Evolutionary conservation across 2,888 invertebrate species (phyloP), one percentile per base, ranked within the genome.

Genomic region (Gnatocerus cornutus): DNA sequence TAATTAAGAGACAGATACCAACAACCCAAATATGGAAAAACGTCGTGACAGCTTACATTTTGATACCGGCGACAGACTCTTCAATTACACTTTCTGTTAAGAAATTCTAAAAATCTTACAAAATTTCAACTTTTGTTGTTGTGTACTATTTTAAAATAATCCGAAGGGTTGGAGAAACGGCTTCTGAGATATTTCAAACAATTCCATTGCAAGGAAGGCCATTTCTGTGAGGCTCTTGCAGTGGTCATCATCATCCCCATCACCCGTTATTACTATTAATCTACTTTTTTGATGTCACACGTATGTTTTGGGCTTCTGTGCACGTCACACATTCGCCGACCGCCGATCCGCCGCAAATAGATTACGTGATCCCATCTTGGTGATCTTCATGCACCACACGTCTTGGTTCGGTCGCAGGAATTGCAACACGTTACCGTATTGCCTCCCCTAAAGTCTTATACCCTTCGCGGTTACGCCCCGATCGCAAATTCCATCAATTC

Each of bases 301-400:
- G 78, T 79, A 77, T 76, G 76, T 78, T 77, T 82, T 82, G 78
- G 78, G 71, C 77, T 79, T 77, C 82, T 73, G 74, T 72, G 78
- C 83, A 83, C 83, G 84, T 83, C 80, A 81, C 68, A 75, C 73
- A 71, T 75, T 70, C 71, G 71, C 75, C 77, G 76, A 77, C 79
- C 76, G 74, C 76, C 79, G 77, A 80, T 79, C 81, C 78, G 77
- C 82, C 81, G 79, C 83, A 84, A 84, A 84, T 84, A 84, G 84
- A 84, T 84, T 84, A 84, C 84, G 84, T 84, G 84, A 83, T 83
- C 81, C 80, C 82, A 82, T 82, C 82, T 80, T 71, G 69, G 72
- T 70, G 75, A 77, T 80, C 77, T 74, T 76, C 73, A 81, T 82
- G 81, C 82, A 76, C 75, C 73, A 78, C 82, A 81, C 81, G 82